Evolutionary conservation across 2,113 vertebrate species (phyloP), one percentile per base, ranked within the genome.

Genomic region (Sterna hirundo): DNA sequence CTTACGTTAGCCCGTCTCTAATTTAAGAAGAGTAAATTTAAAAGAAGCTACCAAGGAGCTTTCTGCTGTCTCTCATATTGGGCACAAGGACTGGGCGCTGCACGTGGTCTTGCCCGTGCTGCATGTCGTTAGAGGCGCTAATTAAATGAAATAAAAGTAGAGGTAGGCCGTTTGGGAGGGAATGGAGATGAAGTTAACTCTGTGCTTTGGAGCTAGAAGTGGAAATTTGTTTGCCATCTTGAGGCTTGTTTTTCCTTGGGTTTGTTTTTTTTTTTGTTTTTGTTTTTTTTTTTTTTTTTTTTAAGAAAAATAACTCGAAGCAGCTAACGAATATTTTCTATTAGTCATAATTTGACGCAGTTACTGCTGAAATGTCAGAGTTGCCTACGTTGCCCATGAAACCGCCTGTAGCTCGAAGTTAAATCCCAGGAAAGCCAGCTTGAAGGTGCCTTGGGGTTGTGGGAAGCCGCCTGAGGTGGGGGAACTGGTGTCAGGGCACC

Each of bases 351-450:
- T 29, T 19, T 65, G 68, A 6, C 17, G 17, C 0, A 3, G 18
- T 52, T 47, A 34, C 25, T 68, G 13, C 42, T 69, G 42, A 27
- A 29, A 32, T 3, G 8, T 30, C 23, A 34, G 16, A 26, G 30
- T 17, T 58, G 38, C 27, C 17, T 44, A 8, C 1, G 0, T 16
- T 60, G 13, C 36, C 29, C 0, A 0, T 46, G 38, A 75, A 83
- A 75, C 8, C 20, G 27, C 57, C 15, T 68, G 46, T n/a, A 81
- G 36, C 30, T 91, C 10, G 1, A 30, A 42, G 55, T 26, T 42
- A 34, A 47, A 65, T 42, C 38, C 23, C n/a, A 49, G 40, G 16
- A 13, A 81, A 58, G 57, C 40, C n/a, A 66, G 27, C 32, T 51
- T 51, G 57, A 32, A 61, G 25, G 64, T 46, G 18, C 17, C 27